These are phyloP conservation scores for Lates calcarifer DNA, from an alignment of 2,113 vertebrate genomes.

Conservation along the genomic window DNA sequence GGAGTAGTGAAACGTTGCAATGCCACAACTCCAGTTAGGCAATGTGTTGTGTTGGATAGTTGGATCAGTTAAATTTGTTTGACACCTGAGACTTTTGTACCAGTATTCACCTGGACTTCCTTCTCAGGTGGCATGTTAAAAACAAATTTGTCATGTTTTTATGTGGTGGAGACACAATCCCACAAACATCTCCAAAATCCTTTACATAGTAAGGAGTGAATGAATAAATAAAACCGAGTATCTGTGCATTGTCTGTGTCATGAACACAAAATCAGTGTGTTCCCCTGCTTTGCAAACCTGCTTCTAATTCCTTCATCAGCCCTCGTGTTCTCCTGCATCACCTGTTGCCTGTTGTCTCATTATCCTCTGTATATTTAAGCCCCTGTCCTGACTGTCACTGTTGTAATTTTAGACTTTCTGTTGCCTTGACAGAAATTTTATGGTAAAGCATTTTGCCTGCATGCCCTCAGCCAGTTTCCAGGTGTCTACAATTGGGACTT, in stretches of 20 bases:
- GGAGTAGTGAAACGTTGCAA: too few species aligned
- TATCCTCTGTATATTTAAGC: constrained; percentile 33
- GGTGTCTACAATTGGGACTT: constrained; percentile 5
- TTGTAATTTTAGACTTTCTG: constrained; percentile 11
- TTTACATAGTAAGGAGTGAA: not conserved
- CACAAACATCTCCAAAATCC: not conserved
- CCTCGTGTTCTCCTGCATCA: constrained; percentile 20
- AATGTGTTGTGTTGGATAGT: not conserved
- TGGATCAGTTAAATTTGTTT: not conserved
- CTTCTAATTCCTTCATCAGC: constrained; percentile 32
- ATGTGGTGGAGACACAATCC: not conserved
- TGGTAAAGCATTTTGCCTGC: not conserved
- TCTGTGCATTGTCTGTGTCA: not conserved
- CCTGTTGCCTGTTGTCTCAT: constrained; percentile 41
- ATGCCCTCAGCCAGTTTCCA: not conserved
- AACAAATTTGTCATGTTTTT: not conserved
- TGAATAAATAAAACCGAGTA: not conserved
- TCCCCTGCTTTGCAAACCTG: constrained; percentile 7
- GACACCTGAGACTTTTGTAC: not conserved
- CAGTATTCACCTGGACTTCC: not conserved
- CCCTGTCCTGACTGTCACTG: constrained; percentile 38
- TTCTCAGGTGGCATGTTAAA: not conserved
- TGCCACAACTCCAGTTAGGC: too few species aligned
- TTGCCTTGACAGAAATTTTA: constrained; percentile 30
- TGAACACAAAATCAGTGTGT: not conserved